Percentiles rank a stretch among this genome's conserved stretches.
These are phyloP conservation scores for Thecocarcelia acutangulata DNA, from an alignment of 2,888 invertebrate species.

Conservation along the genomic window DNA sequence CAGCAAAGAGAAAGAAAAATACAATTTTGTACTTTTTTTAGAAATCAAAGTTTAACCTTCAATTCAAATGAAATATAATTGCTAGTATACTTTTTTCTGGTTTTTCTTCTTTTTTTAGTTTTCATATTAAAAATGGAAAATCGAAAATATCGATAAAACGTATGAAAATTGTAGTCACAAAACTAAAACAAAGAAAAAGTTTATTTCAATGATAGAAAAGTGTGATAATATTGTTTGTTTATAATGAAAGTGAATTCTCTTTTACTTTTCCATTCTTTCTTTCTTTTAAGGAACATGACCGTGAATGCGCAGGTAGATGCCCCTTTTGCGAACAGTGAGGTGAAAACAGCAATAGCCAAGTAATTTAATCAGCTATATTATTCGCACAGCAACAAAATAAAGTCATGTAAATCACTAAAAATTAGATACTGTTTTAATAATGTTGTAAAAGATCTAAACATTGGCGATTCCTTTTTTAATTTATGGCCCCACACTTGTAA, in stretches of 20 bases:
- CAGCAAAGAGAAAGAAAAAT: conserved; percentile 35
- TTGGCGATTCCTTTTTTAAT: no score
- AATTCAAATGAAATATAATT: conserved; percentile 42
- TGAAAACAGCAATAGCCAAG: no score
- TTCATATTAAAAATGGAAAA: neutral
- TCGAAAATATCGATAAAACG: conserved; percentile 28
- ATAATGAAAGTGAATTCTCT: neutral
- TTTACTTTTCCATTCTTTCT: neutral
- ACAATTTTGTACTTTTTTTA: conserved; percentile 3
- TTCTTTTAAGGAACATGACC: no score
- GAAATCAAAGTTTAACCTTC: conserved; percentile 58
- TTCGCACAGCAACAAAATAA: no score
- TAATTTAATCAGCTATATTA: no score
- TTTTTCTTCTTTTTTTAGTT: conserved; percentile 9
- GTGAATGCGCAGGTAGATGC: no score
- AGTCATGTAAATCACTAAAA: no score
- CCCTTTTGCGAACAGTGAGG: no score
- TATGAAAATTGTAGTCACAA: conserved; percentile 5
- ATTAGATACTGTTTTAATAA: no score
- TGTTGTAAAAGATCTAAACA: no score
- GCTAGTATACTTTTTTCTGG: conserved; percentile 29
- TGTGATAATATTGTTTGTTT: conserved; percentile 1
- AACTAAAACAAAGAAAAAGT: neutral
- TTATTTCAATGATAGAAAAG: neutral
- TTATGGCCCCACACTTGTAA: no score